These are phyloP conservation scores for Elysia chlorotica DNA, from an alignment of 1,140 invertebrate genomes.

Conservation along the genomic window DNA sequence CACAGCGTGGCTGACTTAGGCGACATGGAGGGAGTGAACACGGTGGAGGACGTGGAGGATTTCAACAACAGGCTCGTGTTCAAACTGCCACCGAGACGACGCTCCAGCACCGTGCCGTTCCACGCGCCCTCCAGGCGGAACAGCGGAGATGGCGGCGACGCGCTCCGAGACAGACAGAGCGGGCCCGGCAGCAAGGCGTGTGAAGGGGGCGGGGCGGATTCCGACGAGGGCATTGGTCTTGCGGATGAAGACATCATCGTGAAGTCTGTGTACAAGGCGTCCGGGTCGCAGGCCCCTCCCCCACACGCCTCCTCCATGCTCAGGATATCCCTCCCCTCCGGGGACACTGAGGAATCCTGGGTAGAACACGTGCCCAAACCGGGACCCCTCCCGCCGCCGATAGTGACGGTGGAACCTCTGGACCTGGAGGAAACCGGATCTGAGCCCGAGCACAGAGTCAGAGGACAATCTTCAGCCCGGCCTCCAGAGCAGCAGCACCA, in stretches of 20 bases:
- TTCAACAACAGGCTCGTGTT: slow-evolving; percentile 3
- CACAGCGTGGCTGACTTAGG: neutral
- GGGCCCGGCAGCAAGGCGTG: no score
- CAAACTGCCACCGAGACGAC: neutral
- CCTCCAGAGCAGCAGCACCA: neutral
- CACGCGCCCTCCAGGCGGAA: neutral
- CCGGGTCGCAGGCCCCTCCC: neutral
- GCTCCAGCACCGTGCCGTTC: neutral
- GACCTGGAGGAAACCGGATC: no score
- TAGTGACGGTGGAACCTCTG: neutral
- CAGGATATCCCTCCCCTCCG: slow-evolving; percentile 4
- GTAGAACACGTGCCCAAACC: neutral
- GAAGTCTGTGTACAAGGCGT: neutral
- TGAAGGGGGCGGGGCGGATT: neutral
- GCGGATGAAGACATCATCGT: neutral
- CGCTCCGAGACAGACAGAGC: neutral
- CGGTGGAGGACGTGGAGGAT: neutral
- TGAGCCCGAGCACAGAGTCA: neutral
- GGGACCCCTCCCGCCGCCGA: neutral
- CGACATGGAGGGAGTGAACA: neutral
- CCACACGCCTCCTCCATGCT: neutral
- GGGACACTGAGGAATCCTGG: neutral
- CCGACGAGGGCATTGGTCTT: slow-evolving; percentile 10
- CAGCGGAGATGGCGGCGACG: neutral
- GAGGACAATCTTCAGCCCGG: no score